Percentiles rank a stretch among this genome's conserved stretches.
Evolutionary conservation across 2,797 vertebrate species (phyloP).

Genomic region (Aphelocoma californica): DNA sequence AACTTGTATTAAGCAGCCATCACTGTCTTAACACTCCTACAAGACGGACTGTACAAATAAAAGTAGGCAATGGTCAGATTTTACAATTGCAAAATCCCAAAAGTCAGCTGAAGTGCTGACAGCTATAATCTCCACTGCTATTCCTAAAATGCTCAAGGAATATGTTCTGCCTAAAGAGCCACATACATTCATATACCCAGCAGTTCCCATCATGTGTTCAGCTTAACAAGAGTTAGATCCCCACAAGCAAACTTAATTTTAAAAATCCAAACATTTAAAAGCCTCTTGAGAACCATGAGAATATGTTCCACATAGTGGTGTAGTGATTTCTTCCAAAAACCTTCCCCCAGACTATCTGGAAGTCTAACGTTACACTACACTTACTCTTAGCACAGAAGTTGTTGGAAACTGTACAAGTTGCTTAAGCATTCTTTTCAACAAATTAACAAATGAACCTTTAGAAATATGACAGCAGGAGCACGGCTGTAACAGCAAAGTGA

Average conservation of each 20-base stretch:
- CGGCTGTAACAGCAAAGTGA: constrained; percentile 8
- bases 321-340: not conserved
- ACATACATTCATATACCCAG: not conserved
- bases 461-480: constrained; percentile 47
- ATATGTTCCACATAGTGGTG: not conserved
- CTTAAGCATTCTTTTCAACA: constrained; percentile 32
- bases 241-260: not conserved
- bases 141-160: not conserved
- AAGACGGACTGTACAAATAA: not conserved
- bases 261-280: not conserved
- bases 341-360: not conserved
- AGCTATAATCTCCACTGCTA: not conserved
- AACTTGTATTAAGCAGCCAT: not conserved
- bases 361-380: not conserved
- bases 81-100: not conserved
- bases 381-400: not conserved
- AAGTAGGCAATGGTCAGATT: not conserved
- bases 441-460: constrained; percentile 48
- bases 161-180: not conserved
- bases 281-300: not conserved
- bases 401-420: not conserved
- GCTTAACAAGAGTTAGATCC: not conserved
- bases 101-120: not conserved
- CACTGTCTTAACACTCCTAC: not conserved
- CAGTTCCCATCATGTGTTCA: not conserved